phyloP scores from a whole-genome alignment of 2,797 vertebrate genomes.

The Sparus aurata region DNA sequence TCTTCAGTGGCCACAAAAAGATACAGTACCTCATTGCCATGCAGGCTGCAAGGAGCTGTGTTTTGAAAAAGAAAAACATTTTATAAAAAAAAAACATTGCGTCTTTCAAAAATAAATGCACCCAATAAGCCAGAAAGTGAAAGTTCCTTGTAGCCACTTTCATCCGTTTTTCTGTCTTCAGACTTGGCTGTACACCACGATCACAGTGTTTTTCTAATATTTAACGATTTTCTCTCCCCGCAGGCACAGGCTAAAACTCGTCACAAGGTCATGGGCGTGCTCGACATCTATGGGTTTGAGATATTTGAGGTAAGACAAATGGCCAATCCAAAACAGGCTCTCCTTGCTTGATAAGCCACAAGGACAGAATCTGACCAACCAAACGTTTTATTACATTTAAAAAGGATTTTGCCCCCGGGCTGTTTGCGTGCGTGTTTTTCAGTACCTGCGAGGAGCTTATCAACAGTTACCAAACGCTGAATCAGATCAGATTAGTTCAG shows the following conservation, averaged over 20 bases:
- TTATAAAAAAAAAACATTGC: too few species aligned
- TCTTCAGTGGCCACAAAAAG: too few species aligned
- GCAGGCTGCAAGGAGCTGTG: too few species aligned
- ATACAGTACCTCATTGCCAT: too few species aligned
- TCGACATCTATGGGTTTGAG: conserved; percentile 99
- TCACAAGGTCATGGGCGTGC: conserved; percentile 99
- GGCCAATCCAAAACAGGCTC: conserved; percentile 5
- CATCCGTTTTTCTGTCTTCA: background rate
- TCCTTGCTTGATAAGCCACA: conserved; percentile 15
- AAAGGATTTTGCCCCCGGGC: conserved; percentile 44
- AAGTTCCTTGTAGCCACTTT: background rate
- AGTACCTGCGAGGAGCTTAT: conserved; percentile 58
- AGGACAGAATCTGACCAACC: conserved; percentile 35
- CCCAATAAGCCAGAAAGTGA: too few species aligned
- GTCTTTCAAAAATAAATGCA: too few species aligned
- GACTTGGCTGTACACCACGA: background rate
- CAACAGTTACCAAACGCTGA: conserved; percentile 37
- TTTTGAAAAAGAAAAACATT: too few species aligned
- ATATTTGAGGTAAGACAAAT: conserved; percentile 95
- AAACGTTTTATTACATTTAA: conserved; percentile 40
- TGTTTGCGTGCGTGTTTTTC: conserved; percentile 22
- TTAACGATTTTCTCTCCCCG: conserved; percentile 38
- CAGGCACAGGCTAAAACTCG: conserved; percentile 95
- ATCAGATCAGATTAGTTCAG: conserved; percentile 66
- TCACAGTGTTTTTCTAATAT: conserved; percentile 8